Evolutionary conservation across 2,113 vertebrate genomes (phyloP), one percentile per base, ranked within the genome.

Genomic region (Corythornis vintsioides): DNA sequence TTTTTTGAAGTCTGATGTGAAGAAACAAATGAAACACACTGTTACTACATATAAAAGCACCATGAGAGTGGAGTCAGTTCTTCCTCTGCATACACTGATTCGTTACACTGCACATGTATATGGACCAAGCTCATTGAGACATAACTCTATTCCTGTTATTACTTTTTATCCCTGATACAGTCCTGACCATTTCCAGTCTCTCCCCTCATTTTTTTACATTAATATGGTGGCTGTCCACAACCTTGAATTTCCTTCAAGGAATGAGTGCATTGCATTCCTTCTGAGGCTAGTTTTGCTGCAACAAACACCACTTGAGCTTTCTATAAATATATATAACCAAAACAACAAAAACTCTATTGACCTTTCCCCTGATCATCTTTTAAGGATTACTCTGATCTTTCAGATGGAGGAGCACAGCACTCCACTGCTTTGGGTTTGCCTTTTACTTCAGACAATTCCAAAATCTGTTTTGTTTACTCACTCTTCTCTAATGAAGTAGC

Each of bases 101-200:
- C 43, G 24, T 26, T 59, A 72, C 3, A 18, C 16, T 64, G 33
- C 3, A 1, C 43, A 31, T 0, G 0, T 56, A 28, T 13, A 35
- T 14, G 15, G 48, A 55, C 11, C 22, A 74, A 50, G 25, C 20
- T n/a, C 10, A 40, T 0, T 5, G 56, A 65, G 22, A 31, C 33
- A 59, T 69, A 24, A 21, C 22, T 66, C 63, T 47, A 33, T 31
- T 72, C 59, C 89, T 85, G 47, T 10, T 47, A 20, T 33, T 56
- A 21, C 38, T 69, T 70, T 72, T 45, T 28, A 59, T 7, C 59
- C 29, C 38, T 18, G 21, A 28, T 18, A 43, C 15, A 83, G 21
- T 40, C 63, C 38, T 82, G 48, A 83, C 22, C 45, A 45, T 0
- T 0, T 59, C 75, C 56, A 70, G 60, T 14, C 60, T 89, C 78